Conservation (phyloP, 2,113 vertebrate genomes). For the Laticauda laticaudata region DNA sequence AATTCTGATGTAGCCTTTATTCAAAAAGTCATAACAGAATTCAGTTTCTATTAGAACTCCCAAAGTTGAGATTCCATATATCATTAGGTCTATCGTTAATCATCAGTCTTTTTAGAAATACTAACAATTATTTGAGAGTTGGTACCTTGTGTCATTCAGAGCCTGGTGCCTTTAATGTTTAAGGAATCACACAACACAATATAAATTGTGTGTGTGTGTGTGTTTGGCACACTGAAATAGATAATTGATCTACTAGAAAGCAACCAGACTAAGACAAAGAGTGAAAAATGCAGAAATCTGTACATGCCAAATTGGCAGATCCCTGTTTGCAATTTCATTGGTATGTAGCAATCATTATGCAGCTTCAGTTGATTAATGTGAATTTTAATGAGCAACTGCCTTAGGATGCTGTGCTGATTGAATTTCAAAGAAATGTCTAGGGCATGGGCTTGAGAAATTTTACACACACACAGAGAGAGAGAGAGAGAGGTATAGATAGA, state of each 20-base stretch:
- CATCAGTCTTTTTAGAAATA: not conserved
- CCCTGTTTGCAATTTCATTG: not conserved
- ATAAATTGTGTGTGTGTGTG: not conserved
- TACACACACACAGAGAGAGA: no score
- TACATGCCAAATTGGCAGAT: constrained; percentile 2
- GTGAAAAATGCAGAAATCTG: not conserved
- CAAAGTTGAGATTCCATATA: not conserved
- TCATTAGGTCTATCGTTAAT: not conserved
- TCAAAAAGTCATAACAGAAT: not conserved
- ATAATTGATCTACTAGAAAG: not conserved
- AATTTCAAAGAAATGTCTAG: not conserved
- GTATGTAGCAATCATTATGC: not conserved
- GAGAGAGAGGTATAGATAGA: no score
- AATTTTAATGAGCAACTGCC: constrained; percentile 22
- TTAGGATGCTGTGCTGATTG: not conserved
- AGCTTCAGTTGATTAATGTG: not conserved
- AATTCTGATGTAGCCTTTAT: not conserved
- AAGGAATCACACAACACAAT: not conserved
- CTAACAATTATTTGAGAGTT: not conserved
- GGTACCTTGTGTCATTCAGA: not conserved
- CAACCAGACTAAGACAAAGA: constrained; percentile 3
- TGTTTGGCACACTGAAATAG: not conserved
- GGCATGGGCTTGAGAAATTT: not conserved
- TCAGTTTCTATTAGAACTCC: not conserved
- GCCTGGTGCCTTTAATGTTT: not conserved